Evolutionary conservation across 2,113 vertebrate genomes (phyloP).

Genomic region (Ochotona curzoniae): DNA sequence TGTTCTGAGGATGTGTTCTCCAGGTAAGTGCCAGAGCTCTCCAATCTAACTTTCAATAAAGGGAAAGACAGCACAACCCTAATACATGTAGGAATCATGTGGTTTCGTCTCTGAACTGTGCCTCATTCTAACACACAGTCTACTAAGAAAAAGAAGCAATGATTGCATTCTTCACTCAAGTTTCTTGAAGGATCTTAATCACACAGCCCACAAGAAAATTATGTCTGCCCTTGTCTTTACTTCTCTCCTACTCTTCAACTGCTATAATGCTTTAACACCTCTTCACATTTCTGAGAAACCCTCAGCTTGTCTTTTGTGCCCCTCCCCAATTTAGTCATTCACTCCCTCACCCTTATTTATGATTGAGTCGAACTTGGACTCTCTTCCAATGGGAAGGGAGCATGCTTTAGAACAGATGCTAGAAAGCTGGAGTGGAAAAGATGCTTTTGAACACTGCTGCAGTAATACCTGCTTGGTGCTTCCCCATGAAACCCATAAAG

Average conservation of each 20-base stretch:
- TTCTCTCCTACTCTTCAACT: background rate
- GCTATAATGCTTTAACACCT: background rate
- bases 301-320: background rate
- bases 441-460: background rate
- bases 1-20: background rate
- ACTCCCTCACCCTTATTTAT: background rate
- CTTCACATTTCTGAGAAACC: background rate
- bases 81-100: background rate
- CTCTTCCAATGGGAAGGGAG: constrained; percentile 2
- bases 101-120: background rate
- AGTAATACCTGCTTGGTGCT: background rate
- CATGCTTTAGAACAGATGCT: background rate
- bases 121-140: background rate
- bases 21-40: background rate
- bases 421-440: background rate
- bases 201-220: background rate
- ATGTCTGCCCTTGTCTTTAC: background rate
- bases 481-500: background rate
- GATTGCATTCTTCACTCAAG: background rate
- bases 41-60: background rate
- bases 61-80: background rate
- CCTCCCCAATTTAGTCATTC: background rate
- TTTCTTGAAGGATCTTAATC: background rate
- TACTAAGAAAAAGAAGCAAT: background rate
- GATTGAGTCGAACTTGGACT: background rate